phyloP scores from a whole-genome alignment of 2,797 vertebrate species.

The Tragelaphus oryx region DNA sequence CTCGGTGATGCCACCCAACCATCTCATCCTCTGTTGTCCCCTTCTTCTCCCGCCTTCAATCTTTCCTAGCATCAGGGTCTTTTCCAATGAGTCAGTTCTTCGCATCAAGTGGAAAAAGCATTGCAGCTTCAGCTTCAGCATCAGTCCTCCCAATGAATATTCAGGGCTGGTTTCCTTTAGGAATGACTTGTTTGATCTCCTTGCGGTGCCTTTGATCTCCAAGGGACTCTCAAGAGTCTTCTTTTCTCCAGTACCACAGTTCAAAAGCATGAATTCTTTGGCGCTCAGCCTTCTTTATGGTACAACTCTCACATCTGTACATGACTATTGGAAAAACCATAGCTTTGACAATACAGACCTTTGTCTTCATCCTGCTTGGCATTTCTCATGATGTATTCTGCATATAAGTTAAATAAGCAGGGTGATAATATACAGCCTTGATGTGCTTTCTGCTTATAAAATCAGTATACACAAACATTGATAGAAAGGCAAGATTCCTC shows the following conservation, averaged over 20 bases:
- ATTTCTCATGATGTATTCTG: neutral
- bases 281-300: neutral
- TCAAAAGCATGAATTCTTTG: neutral
- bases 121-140: neutral
- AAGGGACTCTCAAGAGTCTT: neutral
- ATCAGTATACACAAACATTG: neutral
- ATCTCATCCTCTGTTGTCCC: neutral
- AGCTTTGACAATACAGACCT: neutral
- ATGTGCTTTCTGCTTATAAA: neutral
- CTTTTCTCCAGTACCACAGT: neutral
- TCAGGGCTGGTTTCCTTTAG: neutral
- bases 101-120: rapidly evolving
- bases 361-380: neutral
- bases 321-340: neutral
- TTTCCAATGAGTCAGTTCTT: neutral
- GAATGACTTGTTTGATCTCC: neutral
- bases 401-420: neutral
- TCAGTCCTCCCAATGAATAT: neutral
- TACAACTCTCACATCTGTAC: neutral
- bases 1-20: neutral
- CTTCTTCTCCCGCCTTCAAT: neutral
- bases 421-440: neutral
- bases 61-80: neutral
- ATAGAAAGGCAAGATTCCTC: neutral
- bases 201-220: neutral